phyloP scores from a whole-genome alignment of 2,888 invertebrate species.

The Allolobophora icterica region DNA sequence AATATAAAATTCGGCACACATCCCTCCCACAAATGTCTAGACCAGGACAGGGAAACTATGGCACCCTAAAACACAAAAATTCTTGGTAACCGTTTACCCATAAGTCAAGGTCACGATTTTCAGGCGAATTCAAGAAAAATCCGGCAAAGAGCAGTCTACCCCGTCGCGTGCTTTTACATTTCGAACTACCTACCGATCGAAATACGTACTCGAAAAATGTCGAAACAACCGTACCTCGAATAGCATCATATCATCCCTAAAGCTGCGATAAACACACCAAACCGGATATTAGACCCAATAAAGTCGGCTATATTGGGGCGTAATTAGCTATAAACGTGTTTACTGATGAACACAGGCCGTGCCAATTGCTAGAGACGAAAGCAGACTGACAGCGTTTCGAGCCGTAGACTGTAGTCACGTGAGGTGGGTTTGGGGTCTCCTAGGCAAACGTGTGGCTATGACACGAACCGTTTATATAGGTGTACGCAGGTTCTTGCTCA shows the following conservation, averaged over 20 bases:
- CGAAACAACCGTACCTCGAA: background rate
- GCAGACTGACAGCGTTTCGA: background rate
- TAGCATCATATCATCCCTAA: background rate
- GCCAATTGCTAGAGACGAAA: background rate
- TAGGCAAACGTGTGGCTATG: too few species aligned
- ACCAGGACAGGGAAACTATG: background rate
- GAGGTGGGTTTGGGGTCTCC: background rate
- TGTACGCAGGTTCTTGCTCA: too few species aligned
- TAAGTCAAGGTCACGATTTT: background rate
- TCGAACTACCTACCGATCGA: background rate
- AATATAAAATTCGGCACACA: background rate
- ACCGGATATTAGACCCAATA: background rate
- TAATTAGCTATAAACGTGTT: background rate
- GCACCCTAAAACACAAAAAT: background rate
- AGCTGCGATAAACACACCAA: background rate
- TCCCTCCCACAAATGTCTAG: background rate
- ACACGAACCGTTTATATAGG: too few species aligned
- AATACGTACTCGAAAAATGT: background rate
- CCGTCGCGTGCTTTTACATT: background rate
- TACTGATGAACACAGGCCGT: conserved; percentile 19
- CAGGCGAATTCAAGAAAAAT: background rate
- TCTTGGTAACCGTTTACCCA: background rate
- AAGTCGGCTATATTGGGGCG: conserved; percentile 9
- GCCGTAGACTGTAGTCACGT: background rate
- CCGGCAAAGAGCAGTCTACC: background rate